Percentiles rank a stretch among this genome's conserved stretches.
Conservation (phyloP, 2,888 invertebrate species). For the Parnassius smintheus region DNA sequence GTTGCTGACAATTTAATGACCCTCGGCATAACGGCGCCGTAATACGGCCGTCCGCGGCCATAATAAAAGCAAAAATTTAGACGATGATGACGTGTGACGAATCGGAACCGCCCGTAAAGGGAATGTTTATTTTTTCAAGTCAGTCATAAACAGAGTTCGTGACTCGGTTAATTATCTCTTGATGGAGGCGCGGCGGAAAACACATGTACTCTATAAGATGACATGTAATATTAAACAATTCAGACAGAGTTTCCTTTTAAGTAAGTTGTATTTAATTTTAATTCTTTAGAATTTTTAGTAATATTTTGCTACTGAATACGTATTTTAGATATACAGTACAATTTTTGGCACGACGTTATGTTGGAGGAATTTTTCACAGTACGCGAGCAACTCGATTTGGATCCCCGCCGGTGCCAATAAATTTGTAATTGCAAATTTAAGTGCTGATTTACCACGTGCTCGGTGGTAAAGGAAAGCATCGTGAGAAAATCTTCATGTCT, state of each 20-base stretch:
- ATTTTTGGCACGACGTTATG: too few species aligned
- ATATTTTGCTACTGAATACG: too few species aligned
- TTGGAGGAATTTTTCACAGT: too few species aligned
- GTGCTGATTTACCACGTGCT: too few species aligned
- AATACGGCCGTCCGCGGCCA: slow-evolving; percentile 34
- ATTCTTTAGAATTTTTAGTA: too few species aligned
- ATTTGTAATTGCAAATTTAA: too few species aligned
- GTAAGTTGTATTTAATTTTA: background rate
- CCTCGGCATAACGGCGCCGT: slow-evolving; percentile 42
- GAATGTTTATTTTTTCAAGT: slow-evolving; percentile 20
- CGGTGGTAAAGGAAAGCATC: too few species aligned
- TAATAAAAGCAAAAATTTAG: slow-evolving; percentile 48
- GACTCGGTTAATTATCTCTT: slow-evolving; percentile 15
- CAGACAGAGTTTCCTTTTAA: too few species aligned
- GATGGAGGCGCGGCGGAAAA: slow-evolving; percentile 1
- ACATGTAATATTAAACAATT: background rate
- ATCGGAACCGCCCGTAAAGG: slow-evolving; percentile 14
- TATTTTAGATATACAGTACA: too few species aligned
- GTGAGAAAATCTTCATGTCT: too few species aligned
- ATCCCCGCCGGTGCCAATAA: too few species aligned
- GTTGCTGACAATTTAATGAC: slow-evolving; percentile 70
- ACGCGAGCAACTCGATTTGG: too few species aligned
- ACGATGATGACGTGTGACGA: slow-evolving; percentile 45
- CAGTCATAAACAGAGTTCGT: slow-evolving; percentile 18
- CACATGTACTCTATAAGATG: background rate